These are phyloP conservation scores for Agapostemon virescens DNA, from an alignment of 2,888 invertebrate genomes.

Conservation along the genomic window DNA sequence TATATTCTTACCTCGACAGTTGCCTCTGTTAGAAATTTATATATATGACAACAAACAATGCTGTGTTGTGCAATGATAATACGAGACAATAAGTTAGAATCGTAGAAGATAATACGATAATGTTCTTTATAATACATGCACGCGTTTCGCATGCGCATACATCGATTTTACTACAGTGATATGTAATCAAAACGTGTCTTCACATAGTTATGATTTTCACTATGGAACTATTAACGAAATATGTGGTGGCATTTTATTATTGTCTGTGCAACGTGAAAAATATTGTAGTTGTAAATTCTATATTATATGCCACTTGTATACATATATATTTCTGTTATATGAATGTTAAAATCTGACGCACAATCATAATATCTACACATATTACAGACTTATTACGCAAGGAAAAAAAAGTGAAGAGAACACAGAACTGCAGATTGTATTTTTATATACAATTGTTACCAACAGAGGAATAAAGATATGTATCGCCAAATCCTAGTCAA, in stretches of 20 bases:
- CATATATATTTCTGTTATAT: slow-evolving; percentile 56
- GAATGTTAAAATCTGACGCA: slow-evolving; percentile 69
- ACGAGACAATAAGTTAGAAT: slow-evolving; percentile 65
- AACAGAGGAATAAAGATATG: slow-evolving; percentile 71
- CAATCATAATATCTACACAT: slow-evolving; percentile 67
- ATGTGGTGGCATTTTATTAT: slow-evolving; percentile 58
- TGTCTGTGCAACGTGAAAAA: slow-evolving; percentile 49
- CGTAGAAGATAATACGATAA: slow-evolving; percentile 30
- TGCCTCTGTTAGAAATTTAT: slow-evolving; percentile 64
- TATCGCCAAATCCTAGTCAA: slow-evolving; percentile 78
- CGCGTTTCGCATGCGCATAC: slow-evolving; percentile 33
- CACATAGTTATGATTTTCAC: slow-evolving; percentile 52
- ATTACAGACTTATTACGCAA: slow-evolving; percentile 52
- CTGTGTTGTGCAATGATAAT: slow-evolving; percentile 60
- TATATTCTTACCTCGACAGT: slow-evolving; percentile 61
- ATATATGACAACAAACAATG: slow-evolving; percentile 50
- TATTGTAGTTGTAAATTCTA: slow-evolving; percentile 46
- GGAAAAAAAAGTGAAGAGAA: slow-evolving; percentile 24
- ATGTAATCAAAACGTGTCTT: slow-evolving; percentile 60
- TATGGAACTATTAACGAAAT: slow-evolving; percentile 40
- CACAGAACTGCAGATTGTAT: slow-evolving; percentile 72
- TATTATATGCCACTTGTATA: slow-evolving; percentile 54
- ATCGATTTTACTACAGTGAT: slow-evolving; percentile 56
- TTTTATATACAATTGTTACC: slow-evolving; percentile 78
- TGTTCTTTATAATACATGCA: slow-evolving; percentile 46